These are phyloP conservation scores for Patella depressa DNA, from an alignment of 2,888 invertebrate species.

Conservation along the genomic window DNA sequence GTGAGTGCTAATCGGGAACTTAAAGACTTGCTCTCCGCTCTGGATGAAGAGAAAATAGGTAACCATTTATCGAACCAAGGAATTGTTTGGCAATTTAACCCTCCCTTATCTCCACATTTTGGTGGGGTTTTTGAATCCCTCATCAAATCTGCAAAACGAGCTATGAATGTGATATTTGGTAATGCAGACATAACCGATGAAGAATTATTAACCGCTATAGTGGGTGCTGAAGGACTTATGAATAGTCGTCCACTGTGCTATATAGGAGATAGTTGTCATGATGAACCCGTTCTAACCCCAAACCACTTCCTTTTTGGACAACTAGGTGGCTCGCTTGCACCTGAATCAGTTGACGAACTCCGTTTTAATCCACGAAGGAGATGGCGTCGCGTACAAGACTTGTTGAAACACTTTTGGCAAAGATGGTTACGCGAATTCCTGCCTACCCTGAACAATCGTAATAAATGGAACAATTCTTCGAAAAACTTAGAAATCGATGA, in stretches of 20 bases:
- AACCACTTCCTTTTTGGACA: neutral
- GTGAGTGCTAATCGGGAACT: constrained; percentile 19
- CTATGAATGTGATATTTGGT: constrained; percentile 34
- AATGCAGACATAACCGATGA: constrained; percentile 39
- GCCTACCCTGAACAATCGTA: neutral
- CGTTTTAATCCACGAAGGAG: neutral
- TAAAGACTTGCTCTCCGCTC: constrained; percentile 14
- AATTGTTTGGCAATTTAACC: constrained; percentile 37
- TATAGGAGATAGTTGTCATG: neutral
- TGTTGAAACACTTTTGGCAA: neutral
- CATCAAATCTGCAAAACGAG: constrained; percentile 38
- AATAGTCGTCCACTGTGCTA: constrained; percentile 1
- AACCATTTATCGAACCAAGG: constrained; percentile 19
- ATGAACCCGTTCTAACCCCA: neutral
- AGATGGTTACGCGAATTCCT: constrained; percentile 14
- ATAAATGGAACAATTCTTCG: neutral
- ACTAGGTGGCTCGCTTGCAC: neutral
- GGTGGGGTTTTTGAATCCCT: constrained; percentile 39
- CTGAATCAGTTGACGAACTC: neutral
- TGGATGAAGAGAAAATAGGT: constrained; percentile 26
- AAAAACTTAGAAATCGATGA: constrained; percentile 2
- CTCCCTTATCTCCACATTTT: constrained; percentile 39
- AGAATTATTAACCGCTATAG: constrained; percentile 32
- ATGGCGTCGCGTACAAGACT: neutral
- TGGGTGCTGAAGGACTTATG: neutral